Evolutionary conservation across 1,140 invertebrate genomes (phyloP).

Genomic region (Drosophila bocki): DNA sequence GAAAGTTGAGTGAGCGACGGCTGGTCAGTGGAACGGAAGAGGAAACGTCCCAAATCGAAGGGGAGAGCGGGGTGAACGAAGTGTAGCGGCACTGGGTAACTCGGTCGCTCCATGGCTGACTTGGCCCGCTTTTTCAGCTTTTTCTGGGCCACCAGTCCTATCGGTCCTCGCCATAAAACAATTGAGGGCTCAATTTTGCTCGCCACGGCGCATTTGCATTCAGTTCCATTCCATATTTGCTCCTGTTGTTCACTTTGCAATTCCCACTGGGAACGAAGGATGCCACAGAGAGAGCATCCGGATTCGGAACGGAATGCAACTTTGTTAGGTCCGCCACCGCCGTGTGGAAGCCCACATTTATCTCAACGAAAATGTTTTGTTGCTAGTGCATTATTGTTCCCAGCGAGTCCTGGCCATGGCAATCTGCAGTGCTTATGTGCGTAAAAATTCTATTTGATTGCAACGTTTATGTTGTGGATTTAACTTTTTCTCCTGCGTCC

Average conservation of each 20-base stretch:
- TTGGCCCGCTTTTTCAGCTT: conserved; percentile 16
- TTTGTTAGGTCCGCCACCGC: conserved; percentile 52
- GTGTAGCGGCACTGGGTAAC: conserved; percentile 15
- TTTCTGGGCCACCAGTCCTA: conserved; percentile 33
- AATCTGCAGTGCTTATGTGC: conserved; percentile 58
- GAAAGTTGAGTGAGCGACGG: conserved; percentile 57
- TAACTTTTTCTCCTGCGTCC: conserved; percentile 12
- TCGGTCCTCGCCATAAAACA: conserved; percentile 62
- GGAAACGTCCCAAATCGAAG: conserved; percentile 28
- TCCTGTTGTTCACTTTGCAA: conserved; percentile 27
- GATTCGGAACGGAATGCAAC: conserved; percentile 64
- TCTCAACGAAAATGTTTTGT: conserved; percentile 73
- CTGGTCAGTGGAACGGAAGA: conserved; percentile 51
- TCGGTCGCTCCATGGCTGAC: conserved; percentile 32
- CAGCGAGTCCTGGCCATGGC: conserved; percentile 11
- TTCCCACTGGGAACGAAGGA: conserved; percentile 34
- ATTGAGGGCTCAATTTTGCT: conserved; percentile 72
- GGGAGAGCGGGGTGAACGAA: neutral
- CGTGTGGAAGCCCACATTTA: conserved; percentile 55
- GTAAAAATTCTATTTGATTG: conserved; percentile 82
- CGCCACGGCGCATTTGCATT: conserved; percentile 54
- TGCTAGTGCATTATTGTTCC: conserved; percentile 63
- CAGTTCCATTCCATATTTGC: conserved; percentile 52
- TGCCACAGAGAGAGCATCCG: conserved; percentile 35
- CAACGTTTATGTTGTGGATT: conserved; percentile 60